Percentiles rank a stretch among this genome's conserved stretches.
phyloP scores from a whole-genome alignment of 2,113 vertebrate species.

The Pelodiscus sinensis region DNA sequence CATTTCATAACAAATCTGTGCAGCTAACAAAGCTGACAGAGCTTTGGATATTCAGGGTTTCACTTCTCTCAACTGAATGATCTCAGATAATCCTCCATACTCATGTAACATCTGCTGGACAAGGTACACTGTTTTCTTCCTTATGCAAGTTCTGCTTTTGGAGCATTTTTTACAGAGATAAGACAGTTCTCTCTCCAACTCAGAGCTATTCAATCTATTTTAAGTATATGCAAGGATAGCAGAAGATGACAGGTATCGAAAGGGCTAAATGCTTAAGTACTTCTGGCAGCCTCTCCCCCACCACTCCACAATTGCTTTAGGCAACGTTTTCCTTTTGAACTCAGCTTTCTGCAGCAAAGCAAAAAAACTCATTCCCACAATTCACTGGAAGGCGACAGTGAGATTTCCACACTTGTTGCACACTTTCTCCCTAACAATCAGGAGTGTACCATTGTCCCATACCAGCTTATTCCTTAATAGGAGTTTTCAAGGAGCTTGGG shows the following conservation, averaged over 20 bases:
- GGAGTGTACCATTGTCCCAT: neutral
- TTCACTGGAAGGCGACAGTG: rapidly evolving
- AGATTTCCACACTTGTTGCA: neutral
- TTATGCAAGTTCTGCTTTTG: neutral
- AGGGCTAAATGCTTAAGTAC: neutral
- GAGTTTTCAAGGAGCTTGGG: neutral
- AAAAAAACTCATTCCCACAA: neutral
- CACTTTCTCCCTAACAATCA: neutral
- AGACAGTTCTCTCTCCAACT: neutral
- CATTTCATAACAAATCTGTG: neutral
- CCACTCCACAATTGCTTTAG: neutral
- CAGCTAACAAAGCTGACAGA: neutral
- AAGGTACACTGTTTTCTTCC: rapidly evolving
- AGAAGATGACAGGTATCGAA: rapidly evolving
- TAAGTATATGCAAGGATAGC: neutral
- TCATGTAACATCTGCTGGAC: neutral
- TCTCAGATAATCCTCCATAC: neutral
- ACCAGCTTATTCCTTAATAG: neutral
- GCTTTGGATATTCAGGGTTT: neutral
- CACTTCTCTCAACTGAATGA: neutral
- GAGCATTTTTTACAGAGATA: rapidly evolving
- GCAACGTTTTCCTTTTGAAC: neutral
- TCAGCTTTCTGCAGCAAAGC: neutral
- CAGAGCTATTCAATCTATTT: neutral
- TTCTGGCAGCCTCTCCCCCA: neutral